Conservation (phyloP, 2,797 vertebrate species). For the Mus spretus region DNA sequence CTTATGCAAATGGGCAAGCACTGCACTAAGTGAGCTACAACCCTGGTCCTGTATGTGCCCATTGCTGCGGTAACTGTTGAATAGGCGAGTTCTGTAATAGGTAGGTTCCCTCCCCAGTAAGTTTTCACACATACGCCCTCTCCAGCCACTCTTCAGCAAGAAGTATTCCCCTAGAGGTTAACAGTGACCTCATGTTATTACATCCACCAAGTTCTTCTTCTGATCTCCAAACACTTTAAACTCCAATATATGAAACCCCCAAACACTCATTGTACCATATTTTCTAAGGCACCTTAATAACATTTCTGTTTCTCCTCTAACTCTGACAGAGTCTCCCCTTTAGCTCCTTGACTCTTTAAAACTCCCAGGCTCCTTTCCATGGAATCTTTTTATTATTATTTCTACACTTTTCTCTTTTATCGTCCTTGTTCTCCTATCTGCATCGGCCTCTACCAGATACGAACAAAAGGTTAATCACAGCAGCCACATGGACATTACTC, state of each 20-base stretch:
- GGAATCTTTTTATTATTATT: background rate
- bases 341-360: background rate
- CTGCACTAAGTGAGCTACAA: background rate
- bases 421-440: background rate
- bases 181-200: background rate
- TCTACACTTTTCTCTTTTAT: conserved; percentile 5
- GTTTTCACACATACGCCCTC: background rate
- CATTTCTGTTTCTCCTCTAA: background rate
- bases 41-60: background rate
- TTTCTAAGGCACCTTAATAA: conserved; percentile 14
- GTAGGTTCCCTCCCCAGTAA: background rate
- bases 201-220: background rate
- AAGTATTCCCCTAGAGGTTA: conserved; percentile 41
- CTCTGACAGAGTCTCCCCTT: background rate
- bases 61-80: background rate
- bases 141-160: background rate
- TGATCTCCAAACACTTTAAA: conserved; percentile 18
- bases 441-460: background rate
- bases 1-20: too few species aligned
- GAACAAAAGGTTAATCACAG: background rate
- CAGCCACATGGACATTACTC: background rate
- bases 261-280: background rate
- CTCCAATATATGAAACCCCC: conserved; percentile 38
- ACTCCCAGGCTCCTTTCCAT: background rate
- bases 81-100: background rate